These are phyloP conservation scores for Alloscopus bannaensis DNA, from an alignment of 2,888 invertebrate genomes.

Conservation along the genomic window DNA sequence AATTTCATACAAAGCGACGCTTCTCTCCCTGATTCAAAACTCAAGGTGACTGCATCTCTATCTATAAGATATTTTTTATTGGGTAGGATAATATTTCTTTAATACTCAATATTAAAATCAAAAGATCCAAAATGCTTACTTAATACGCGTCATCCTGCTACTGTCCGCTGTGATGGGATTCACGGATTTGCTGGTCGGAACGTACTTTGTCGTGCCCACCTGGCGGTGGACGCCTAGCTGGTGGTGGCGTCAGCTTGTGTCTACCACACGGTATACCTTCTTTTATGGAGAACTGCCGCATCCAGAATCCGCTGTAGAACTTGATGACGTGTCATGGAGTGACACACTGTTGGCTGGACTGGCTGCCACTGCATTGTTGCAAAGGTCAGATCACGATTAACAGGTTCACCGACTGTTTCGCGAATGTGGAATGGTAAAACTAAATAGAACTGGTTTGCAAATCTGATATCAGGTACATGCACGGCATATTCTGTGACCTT, in stretches of 20 bases:
- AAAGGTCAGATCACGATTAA: background rate
- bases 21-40: background rate
- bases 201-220: conserved; percentile 22
- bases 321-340: background rate
- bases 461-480: conserved; percentile 1
- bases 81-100: background rate
- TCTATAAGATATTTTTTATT: background rate
- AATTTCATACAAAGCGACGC: background rate
- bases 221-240: background rate
- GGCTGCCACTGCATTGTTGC: background rate
- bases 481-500: conserved; percentile 19
- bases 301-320: background rate
- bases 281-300: background rate
- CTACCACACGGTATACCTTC: background rate
- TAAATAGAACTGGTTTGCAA: too few relatives aligned
- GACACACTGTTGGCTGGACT: background rate
- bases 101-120: background rate
- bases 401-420: too few relatives aligned
- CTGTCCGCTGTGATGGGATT: background rate
- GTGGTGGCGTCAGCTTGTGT: conserved; percentile 17
- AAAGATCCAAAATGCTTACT: background rate
- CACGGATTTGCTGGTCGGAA: background rate
- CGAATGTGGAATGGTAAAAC: too few relatives aligned
- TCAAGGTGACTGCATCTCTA: background rate
- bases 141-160: background rate